A percentile compares a stretch with the other conserved stretches of the same genome.
These are phyloP conservation scores for Emydocephalus ijimae DNA, from an alignment of 2,113 vertebrate genomes.

Conservation along the genomic window DNA sequence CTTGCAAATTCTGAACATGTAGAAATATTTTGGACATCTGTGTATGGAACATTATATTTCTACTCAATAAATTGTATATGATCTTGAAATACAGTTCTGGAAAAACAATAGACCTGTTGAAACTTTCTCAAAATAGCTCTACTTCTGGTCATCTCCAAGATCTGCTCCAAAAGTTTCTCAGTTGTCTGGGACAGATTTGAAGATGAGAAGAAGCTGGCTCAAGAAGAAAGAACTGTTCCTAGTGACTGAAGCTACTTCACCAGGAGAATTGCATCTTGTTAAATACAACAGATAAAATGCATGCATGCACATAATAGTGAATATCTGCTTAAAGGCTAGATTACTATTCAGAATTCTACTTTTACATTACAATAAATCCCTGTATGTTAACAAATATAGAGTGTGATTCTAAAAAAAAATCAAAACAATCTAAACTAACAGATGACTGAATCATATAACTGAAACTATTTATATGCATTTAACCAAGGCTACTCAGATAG, in stretches of 20 bases:
- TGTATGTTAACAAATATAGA: no score
- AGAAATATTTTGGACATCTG: conserved; percentile 13
- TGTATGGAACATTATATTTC: conserved; percentile 28
- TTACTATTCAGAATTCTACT: no score
- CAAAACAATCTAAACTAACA: no score
- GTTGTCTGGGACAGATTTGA: neutral
- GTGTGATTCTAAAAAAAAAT: no score
- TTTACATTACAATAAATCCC: no score
- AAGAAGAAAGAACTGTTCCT: neutral
- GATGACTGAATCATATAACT: neutral
- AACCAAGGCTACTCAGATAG: neutral
- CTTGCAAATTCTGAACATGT: neutral
- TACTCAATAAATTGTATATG: neutral
- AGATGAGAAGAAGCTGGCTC: neutral
- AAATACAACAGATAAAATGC: neutral
- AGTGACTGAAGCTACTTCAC: neutral
- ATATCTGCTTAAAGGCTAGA: no score
- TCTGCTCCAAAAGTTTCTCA: neutral
- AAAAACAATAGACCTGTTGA: neutral
- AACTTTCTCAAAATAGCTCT: neutral
- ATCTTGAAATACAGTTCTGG: neutral
- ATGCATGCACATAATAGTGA: neutral
- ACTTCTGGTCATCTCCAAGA: neutral
- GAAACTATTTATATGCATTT: neutral
- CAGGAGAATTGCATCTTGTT: neutral